A percentile compares a stretch with the other conserved stretches of the same genome.
These are phyloP conservation scores for Sphenodon punctatus DNA, from an alignment of 2,797 vertebrate genomes.

Conservation along the genomic window DNA sequence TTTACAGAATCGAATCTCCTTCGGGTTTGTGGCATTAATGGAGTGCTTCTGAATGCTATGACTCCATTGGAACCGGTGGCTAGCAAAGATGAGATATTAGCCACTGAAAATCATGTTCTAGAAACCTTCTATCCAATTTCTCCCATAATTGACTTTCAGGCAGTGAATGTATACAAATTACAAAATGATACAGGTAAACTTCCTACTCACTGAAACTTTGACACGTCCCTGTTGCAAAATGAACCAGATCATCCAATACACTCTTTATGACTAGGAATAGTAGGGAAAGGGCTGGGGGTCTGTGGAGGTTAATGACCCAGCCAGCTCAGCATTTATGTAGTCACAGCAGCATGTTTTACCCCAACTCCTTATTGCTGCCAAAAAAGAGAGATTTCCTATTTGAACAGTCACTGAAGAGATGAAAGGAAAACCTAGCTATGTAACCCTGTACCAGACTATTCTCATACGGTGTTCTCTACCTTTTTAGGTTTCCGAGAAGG, in stretches of 20 bases:
- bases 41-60: conserved; percentile 78
- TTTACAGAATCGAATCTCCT: conserved; percentile 84
- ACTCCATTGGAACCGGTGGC: conserved; percentile 80
- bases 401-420: not conserved
- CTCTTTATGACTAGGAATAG: too few relatives aligned
- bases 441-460: not conserved
- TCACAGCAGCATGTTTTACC: not conserved
- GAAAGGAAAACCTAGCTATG: not conserved
- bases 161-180: conserved; percentile 79
- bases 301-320: too few relatives aligned
- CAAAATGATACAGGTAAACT: conserved; percentile 78
- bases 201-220: too few relatives aligned
- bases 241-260: too few relatives aligned
- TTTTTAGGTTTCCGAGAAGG: conserved; percentile 86
- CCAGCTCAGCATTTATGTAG: too few relatives aligned
- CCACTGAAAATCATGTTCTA: conserved; percentile 77
- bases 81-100: conserved; percentile 80
- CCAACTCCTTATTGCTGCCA: too few relatives aligned
- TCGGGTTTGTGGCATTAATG: conserved; percentile 84
- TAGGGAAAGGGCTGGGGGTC: too few relatives aligned
- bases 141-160: conserved; percentile 89
- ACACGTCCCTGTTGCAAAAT: too few relatives aligned
- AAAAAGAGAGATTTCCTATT: too few relatives aligned
- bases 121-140: conserved; percentile 88
- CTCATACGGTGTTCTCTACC: not conserved